These are phyloP conservation scores for Ariopsis seemanni DNA, from an alignment of 2,113 vertebrate genomes.

Conservation along the genomic window DNA sequence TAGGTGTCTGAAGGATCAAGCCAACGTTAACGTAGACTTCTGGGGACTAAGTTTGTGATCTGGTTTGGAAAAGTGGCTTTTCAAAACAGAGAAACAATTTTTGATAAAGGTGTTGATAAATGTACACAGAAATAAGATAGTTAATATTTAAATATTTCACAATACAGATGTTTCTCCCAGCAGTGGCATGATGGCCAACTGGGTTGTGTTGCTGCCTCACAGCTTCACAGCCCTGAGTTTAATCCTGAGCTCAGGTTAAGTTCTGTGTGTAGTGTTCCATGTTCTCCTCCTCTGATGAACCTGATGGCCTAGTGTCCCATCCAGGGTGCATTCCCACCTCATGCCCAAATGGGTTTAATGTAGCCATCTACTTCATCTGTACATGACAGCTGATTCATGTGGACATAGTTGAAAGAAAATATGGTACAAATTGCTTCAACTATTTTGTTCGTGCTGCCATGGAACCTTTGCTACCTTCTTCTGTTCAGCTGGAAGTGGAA, in stretches of 20 bases:
- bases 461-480: not conserved
- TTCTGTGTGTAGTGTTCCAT: not conserved
- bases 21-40: not conserved
- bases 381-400: not conserved
- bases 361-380: not conserved
- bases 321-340: not conserved
- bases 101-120: not conserved
- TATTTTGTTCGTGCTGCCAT: not conserved
- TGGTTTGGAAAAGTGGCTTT: not conserved
- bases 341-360: not conserved
- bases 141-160: not conserved
- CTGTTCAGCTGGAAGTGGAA: not conserved
- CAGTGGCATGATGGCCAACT: not conserved
- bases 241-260: not conserved
- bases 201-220: not conserved
- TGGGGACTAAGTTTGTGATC: not conserved
- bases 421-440: not conserved
- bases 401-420: not conserved
- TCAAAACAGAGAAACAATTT: not conserved
- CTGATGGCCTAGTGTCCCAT: not conserved
- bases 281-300: not conserved
- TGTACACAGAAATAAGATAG: not conserved
- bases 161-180: not conserved
- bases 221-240: not conserved
- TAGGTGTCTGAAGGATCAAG: not conserved